Base-by-base conservation (phyloP, 2,113 vertebrate species). In the Ardeotis arabs region DNA sequence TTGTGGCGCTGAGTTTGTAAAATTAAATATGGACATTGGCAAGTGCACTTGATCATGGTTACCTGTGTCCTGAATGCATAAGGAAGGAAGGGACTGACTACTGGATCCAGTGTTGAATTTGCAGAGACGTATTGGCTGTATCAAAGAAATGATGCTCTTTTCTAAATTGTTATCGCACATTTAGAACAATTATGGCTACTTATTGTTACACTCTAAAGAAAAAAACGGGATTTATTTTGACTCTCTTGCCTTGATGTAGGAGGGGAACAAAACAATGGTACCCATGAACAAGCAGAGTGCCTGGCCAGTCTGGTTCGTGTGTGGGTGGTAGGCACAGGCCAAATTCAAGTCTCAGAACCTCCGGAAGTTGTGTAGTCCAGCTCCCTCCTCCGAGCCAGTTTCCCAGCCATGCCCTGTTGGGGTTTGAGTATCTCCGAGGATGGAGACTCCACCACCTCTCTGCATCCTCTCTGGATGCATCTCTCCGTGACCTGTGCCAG, bases 341-440 rank as follows among this genome's bases (percentile, higher is more conserved):
- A 81, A n/a, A 80, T 50, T 29, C 37, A 47, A 14, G 19, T 52
- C 56, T 64, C 9, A 1, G 59, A 67, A 27, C 31, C 18, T 37
- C 39, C 3, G 2, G 47, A 37, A 44, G 18, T 25, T 0, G 0
- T 7, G 27, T 13, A 22, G 44, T 28, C 35, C 44, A n/a, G 9
- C 14, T 29, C 25, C 5, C 37, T 14, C 45, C 39, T 59, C 29
- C 14, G 52, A 35, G 33, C 24, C 3, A 2, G 16, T 25, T 70
- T 77, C 44, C 64, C 45, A 19, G 39, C 45, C 0, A 0, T 20
- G 6, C 45, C 67, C n/a, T 10, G 1, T 24, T 1, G 0, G 28
- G 25, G 27, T 35, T 60, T 67, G 37, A 72, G 33, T 20, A 28
- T 20, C 37, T 59, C 17, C 6, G 17, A 60, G 52, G 45, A 14